phyloP scores from a whole-genome alignment of 30 jellyfish, hydroid and myxozoan genomes.

The Cassiopea andromeda region DNA sequence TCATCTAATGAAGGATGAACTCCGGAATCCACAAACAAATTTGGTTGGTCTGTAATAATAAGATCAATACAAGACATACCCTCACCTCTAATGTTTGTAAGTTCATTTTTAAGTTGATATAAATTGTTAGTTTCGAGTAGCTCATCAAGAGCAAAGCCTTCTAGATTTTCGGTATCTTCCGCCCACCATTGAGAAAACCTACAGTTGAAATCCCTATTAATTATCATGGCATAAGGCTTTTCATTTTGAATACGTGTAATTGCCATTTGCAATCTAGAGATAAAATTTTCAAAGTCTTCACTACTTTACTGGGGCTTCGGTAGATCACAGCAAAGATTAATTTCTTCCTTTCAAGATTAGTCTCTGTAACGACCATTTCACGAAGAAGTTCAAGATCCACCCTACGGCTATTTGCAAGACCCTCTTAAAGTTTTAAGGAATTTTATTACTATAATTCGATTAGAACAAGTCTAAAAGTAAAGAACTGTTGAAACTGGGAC shows the following conservation, averaged over 20 bases:
- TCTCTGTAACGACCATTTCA: background rate
- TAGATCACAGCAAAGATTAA: background rate
- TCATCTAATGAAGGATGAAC: conserved; percentile 16
- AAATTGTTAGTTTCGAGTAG: background rate
- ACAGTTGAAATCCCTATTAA: background rate
- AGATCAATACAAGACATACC: conserved; percentile 23
- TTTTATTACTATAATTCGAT: too few species aligned
- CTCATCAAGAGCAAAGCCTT: conserved; percentile 7
- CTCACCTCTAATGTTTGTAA: conserved; percentile 4
- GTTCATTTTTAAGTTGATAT: background rate
- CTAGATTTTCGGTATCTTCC: background rate
- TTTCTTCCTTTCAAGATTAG: background rate
- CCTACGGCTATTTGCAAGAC: background rate
- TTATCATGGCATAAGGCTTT: background rate
- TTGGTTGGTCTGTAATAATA: background rate
- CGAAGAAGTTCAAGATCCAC: conserved; percentile 21
- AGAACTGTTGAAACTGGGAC: too few species aligned
- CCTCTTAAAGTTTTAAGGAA: too few species aligned
- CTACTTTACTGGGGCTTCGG: too few species aligned
- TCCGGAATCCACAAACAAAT: background rate
- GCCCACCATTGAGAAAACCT: background rate
- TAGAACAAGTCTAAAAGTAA: too few species aligned
- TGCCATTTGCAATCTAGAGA: too few species aligned
- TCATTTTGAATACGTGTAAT: background rate
- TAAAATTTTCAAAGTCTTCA: too few species aligned